These are phyloP conservation scores for Labeo rohita DNA, from an alignment of 2,113 vertebrate species.

Conservation along the genomic window DNA sequence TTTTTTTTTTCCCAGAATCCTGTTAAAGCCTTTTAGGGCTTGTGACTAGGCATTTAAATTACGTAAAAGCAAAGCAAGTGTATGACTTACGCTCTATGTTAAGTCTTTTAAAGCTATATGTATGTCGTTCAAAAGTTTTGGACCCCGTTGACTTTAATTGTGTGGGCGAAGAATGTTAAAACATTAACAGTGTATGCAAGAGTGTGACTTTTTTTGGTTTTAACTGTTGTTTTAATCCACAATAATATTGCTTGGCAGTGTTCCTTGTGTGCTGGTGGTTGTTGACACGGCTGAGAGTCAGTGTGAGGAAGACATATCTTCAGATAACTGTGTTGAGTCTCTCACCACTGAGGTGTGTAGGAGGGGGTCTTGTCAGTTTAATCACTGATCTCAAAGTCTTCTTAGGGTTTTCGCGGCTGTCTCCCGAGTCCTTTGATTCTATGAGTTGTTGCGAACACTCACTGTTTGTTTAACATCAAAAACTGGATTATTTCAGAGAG, in stretches of 20 bases:
- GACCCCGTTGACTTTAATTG: neutral
- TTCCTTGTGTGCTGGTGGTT: neutral
- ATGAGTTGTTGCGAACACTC: neutral
- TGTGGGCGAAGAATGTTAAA: neutral
- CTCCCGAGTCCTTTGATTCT: neutral
- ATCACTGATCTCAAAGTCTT: conserved; percentile 24
- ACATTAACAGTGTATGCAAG: too few relatives aligned
- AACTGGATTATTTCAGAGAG: conserved; percentile 5
- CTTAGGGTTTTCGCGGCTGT: neutral
- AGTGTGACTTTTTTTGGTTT: neutral
- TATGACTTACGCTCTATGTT: neutral
- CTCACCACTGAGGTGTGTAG: neutral
- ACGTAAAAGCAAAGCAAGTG: neutral
- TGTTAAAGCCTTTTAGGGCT: neutral
- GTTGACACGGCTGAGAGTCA: neutral
- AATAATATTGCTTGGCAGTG: neutral
- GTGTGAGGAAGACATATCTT: neutral
- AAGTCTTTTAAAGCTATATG: neutral
- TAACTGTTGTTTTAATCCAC: too few relatives aligned
- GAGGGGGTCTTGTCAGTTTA: neutral
- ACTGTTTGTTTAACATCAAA: neutral
- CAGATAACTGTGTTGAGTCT: neutral
- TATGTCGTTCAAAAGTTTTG: neutral
- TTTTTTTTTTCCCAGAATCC: neutral
- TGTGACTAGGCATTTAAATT: neutral